Percentiles rank a stretch among this genome's conserved stretches.
These are phyloP conservation scores for Elachura formosa DNA, from an alignment of 2,113 vertebrate species.

Conservation along the genomic window DNA sequence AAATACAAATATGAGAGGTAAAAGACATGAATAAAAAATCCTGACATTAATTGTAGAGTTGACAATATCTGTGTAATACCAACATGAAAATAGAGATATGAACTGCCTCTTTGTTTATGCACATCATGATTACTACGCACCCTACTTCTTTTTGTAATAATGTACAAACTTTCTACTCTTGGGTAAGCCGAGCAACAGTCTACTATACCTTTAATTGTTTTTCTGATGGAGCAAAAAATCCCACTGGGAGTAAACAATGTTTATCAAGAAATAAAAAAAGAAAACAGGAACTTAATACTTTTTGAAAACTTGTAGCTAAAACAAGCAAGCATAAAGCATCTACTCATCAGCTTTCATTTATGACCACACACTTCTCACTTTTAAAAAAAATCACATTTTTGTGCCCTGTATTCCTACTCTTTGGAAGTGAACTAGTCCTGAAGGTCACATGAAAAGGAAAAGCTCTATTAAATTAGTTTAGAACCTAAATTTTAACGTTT, in stretches of 20 bases:
- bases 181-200: background rate
- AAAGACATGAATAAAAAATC: background rate
- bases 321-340: background rate
- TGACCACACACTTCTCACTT: background rate
- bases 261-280: background rate
- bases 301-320: background rate
- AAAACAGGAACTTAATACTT: background rate
- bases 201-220: slow-evolving; percentile 45
- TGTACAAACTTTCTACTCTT: background rate
- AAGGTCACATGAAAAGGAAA: background rate
- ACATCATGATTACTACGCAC: rapidly evolving
- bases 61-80: background rate
- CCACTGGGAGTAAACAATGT: slow-evolving; percentile 48
- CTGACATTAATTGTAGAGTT: background rate
- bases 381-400: background rate
- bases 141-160: background rate
- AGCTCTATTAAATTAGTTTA: background rate
- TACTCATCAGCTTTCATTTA: background rate
- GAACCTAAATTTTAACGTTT: background rate
- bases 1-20: background rate
- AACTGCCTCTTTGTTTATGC: background rate
- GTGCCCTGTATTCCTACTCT: background rate
- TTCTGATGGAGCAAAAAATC: slow-evolving; percentile 57
- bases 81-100: background rate
- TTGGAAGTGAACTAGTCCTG: background rate